These are phyloP conservation scores for Karalla daura DNA, from an alignment of 2,797 vertebrate genomes.

Conservation along the genomic window DNA sequence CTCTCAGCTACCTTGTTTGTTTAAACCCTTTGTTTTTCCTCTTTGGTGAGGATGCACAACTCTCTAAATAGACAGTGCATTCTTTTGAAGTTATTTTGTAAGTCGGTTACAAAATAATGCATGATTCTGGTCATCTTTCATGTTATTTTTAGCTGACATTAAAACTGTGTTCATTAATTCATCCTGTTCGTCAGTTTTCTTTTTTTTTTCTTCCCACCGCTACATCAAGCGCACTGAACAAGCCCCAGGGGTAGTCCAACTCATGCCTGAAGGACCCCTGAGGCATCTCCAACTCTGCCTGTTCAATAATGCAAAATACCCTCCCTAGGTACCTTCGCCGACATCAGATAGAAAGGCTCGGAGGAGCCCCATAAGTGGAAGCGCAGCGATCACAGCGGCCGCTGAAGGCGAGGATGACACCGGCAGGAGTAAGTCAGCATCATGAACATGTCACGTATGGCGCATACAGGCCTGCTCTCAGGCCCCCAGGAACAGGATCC, in stretches of 20 bases:
- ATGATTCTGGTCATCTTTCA: constrained; percentile 81
- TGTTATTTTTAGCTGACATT: constrained; percentile 81
- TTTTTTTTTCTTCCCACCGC: constrained; percentile 54
- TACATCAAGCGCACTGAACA: constrained; percentile 67
- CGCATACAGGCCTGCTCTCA: not conserved
- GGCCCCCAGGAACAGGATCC: not conserved
- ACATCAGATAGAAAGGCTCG: constrained; percentile 51
- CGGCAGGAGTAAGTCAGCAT: constrained; percentile 67
- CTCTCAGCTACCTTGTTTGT: constrained; percentile 75
- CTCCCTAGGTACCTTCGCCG: constrained; percentile 72
- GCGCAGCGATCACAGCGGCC: constrained; percentile 22
- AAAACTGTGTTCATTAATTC: constrained; percentile 78
- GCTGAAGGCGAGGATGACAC: constrained; percentile 42
- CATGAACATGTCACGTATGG: constrained; percentile 19
- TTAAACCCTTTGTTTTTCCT: constrained; percentile 68
- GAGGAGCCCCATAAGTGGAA: constrained; percentile 46
- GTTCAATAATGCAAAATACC: constrained; percentile 81
- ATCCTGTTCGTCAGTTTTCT: constrained; percentile 71
- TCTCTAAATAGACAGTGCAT: constrained; percentile 65
- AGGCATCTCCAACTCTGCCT: constrained; percentile 72
- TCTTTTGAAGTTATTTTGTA: constrained; percentile 78
- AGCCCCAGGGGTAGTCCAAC: constrained; percentile 76
- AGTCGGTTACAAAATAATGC: constrained; percentile 71
- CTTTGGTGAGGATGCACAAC: constrained; percentile 73
- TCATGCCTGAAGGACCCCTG: constrained; percentile 74